These are phyloP conservation scores for Amphipyra berbera DNA, from an alignment of 2,888 invertebrate species.

Conservation along the genomic window DNA sequence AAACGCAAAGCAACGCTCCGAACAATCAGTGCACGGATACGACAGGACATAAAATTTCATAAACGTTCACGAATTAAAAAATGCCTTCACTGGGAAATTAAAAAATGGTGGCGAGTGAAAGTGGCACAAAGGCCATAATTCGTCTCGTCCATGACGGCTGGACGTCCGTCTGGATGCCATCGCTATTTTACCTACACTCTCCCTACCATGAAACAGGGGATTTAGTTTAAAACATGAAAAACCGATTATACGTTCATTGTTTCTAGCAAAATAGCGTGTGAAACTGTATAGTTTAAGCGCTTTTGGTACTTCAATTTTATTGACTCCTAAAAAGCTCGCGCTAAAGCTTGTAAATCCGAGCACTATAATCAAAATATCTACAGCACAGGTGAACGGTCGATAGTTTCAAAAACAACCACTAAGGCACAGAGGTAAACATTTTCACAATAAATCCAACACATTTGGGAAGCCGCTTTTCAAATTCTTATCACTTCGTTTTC, in stretches of 20 bases:
- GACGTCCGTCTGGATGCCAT: conserved; percentile 75
- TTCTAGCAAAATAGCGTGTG: conserved; percentile 75
- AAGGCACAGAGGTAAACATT: conserved; percentile 25
- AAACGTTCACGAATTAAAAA: conserved; percentile 86
- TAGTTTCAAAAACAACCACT: conserved; percentile 35
- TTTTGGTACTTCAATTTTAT: conserved; percentile 79
- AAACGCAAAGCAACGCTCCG: conserved; percentile 63
- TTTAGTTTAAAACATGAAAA: conserved; percentile 84
- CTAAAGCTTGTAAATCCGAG: conserved; percentile 70
- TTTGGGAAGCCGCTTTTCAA: conserved; percentile 22
- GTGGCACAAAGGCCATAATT: conserved; percentile 87
- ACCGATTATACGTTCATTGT: conserved; percentile 83
- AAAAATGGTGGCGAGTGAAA: conserved; percentile 82
- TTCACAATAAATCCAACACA: conserved; percentile 15
- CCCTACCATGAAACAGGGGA: conserved; percentile 74
- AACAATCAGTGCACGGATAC: conserved; percentile 77
- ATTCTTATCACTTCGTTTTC: conserved; percentile 33
- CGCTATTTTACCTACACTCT: conserved; percentile 54
- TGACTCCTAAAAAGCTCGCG: conserved; percentile 80
- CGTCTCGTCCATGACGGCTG: conserved; percentile 80
- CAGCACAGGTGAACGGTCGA: conserved; percentile 39
- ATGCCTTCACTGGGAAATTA: conserved; percentile 83
- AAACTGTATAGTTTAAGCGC: conserved; percentile 74
- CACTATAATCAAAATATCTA: conserved; percentile 64
- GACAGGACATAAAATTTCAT: conserved; percentile 82